Conservation (phyloP, 2,797 vertebrate species). For the Pseudopleuronectes americanus region DNA sequence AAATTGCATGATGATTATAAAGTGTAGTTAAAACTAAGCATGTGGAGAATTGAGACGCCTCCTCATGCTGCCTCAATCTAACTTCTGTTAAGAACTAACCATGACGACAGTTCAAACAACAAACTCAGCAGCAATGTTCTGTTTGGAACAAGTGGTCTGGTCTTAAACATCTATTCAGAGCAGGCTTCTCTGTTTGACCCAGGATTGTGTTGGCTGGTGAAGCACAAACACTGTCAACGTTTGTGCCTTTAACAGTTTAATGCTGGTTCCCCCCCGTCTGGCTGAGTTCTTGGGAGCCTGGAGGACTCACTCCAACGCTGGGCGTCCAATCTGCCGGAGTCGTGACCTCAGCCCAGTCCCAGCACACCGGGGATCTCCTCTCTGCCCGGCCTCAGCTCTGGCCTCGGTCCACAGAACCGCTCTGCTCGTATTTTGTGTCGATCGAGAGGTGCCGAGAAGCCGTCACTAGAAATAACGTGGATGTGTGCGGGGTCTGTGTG, state of each 20-base stretch:
- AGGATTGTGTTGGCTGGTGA: conserved; percentile 13
- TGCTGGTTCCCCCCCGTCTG: conserved; percentile 41
- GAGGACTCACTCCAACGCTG: conserved; percentile 27
- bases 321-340: conserved; percentile 53
- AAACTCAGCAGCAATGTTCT: conserved; percentile 4
- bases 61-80: background rate
- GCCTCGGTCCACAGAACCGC: conserved; percentile 25
- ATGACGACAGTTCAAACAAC: conserved; percentile 24
- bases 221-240: conserved; percentile 39
- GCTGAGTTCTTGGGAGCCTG: conserved; percentile 17
- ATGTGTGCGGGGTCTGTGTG: conserved; percentile 45
- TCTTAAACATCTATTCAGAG: conserved; percentile 30
- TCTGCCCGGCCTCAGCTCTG: conserved; percentile 40
- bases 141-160: conserved; percentile 8
- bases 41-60: background rate
- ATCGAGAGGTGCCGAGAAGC: conserved; percentile 10
- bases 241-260: conserved; percentile 30
- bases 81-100: conserved; percentile 30
- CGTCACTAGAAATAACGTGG: conserved; percentile 6
- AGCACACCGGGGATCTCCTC: conserved; percentile 30
- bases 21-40: background rate
- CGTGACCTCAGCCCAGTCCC: conserved; percentile 48
- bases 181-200: conserved; percentile 32
- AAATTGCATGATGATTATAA: background rate
- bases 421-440: conserved; percentile 18